phyloP scores from a whole-genome alignment of 2,113 vertebrate genomes.

The Lontra canadensis region DNA sequence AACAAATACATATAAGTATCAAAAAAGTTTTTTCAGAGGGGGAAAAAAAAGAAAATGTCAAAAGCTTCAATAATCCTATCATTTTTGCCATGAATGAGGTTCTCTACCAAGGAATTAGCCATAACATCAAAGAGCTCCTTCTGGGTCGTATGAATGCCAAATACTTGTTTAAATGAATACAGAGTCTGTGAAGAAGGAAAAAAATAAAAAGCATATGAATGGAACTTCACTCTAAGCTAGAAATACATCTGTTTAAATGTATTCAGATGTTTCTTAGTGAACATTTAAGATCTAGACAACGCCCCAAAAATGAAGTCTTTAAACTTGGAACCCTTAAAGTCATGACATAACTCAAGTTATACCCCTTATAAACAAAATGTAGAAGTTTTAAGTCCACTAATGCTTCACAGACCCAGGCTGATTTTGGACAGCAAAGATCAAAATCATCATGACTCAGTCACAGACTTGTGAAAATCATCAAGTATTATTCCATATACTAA shows the following conservation, averaged over 20 bases:
- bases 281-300: not conserved
- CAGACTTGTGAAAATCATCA: not conserved
- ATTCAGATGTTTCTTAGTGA: not conserved
- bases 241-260: not conserved
- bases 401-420: not conserved
- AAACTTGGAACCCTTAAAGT: not conserved
- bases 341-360: not conserved
- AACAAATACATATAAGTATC: not conserved
- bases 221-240: not conserved
- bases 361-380: not conserved
- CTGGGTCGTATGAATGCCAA: slow-evolving; percentile 90
- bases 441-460: not conserved
- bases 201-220: not conserved
- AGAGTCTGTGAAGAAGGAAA: slow-evolving; percentile 86
- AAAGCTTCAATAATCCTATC: slow-evolving; percentile 82
- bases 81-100: slow-evolving; percentile 94
- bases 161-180: slow-evolving; percentile 96
- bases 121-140: slow-evolving; percentile 93
- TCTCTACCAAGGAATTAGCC: slow-evolving; percentile 93
- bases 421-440: slow-evolving; percentile 1
- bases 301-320: not conserved
- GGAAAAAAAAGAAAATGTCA: not conserved
- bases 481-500: not conserved
- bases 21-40: not conserved
- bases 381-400: not conserved